Evolutionary conservation across 2,888 invertebrate species (phyloP), one percentile per base, ranked within the genome.

Genomic region (Sesamia inferens): DNA sequence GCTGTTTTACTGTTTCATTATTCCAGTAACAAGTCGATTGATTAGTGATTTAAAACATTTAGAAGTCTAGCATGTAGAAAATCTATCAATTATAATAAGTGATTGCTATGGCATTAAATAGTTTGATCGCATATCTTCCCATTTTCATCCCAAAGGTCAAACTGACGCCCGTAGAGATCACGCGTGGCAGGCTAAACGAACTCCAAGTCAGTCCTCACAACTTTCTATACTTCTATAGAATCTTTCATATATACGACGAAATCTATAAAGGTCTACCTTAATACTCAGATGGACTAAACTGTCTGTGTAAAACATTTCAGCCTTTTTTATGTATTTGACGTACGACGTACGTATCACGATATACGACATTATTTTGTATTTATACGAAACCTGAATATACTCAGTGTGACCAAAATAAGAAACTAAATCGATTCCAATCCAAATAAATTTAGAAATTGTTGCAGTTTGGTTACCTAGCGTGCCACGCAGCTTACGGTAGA

Each of bases 101-200:
- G 39, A 39, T 39, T 39, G 39, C 5, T 4, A 39, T 39, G 39
- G 39, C 7, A 39, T 39, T 4, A 39, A 39, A 39, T 5, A 39
- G 67, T 72, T 79, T 79, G 79, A 79, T 70, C 66, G 31, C 71
- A 71, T 57, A 57, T 71, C 76, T 71, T 61, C 54, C 48, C 69
- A 69, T 78, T 79, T 78, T 70, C 78, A 79, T 79, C 58, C 74
- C 79, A 54, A 79, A 79, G 78, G 78, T 79, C 66, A 31, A 63
- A 79, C 66, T 55, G 74, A 69, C 62, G 70, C 81, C 70, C 81
- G 79, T 79, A 79, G 81, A 79, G 76, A 75, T 13, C 79, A 79
- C 71, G 77, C 77, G 76, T 71, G 81, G 76, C 79, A 81, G 62
- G 81, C 71, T 68, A 71, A 66, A 71, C 70, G 77, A 63, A 67